These are phyloP conservation scores for Amyelois transitella DNA, from an alignment of 1,140 invertebrate genomes.

Conservation along the genomic window DNA sequence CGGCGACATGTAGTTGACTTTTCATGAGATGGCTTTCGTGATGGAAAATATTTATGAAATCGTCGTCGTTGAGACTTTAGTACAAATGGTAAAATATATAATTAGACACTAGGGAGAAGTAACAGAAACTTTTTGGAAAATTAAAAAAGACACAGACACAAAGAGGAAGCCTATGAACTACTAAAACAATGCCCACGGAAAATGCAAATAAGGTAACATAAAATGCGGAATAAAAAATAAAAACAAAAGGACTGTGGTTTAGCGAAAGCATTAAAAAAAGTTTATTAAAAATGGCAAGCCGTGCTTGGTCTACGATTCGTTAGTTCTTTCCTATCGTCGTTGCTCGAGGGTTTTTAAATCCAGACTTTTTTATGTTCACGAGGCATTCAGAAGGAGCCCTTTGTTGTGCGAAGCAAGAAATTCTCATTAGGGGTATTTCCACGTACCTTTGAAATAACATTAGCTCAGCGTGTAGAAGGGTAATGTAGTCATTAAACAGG, in stretches of 20 bases:
- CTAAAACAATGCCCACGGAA: conserved; percentile 13
- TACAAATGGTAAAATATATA: too few relatives aligned
- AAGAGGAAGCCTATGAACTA: background rate
- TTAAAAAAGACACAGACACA: background rate
- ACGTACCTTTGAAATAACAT: conserved; percentile 57
- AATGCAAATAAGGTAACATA: conserved; percentile 24
- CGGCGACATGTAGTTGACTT: background rate
- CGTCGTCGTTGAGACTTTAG: too few relatives aligned
- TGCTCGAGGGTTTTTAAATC: conserved; percentile 45
- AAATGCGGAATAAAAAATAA: conserved; percentile 30
- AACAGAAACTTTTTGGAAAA: background rate
- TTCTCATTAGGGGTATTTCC: conserved; percentile 65
- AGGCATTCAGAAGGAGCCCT: conserved; percentile 52
- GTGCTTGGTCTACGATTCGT: conserved; percentile 22
- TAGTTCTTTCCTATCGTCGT: conserved; percentile 35
- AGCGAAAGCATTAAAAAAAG: conserved; percentile 27
- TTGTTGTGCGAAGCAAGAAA: conserved; percentile 55
- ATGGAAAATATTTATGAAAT: too few relatives aligned
- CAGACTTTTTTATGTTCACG: conserved; percentile 56
- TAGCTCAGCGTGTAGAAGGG: conserved; percentile 41
- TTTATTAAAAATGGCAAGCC: conserved; percentile 29
- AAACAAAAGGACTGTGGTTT: conserved; percentile 15
- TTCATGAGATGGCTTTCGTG: too few relatives aligned
- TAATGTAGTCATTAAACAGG: conserved; percentile 47
- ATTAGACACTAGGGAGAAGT: too few relatives aligned